Conservation (phyloP, 2,888 invertebrate genomes). For the Mesodorylaimus sp. region DNA sequence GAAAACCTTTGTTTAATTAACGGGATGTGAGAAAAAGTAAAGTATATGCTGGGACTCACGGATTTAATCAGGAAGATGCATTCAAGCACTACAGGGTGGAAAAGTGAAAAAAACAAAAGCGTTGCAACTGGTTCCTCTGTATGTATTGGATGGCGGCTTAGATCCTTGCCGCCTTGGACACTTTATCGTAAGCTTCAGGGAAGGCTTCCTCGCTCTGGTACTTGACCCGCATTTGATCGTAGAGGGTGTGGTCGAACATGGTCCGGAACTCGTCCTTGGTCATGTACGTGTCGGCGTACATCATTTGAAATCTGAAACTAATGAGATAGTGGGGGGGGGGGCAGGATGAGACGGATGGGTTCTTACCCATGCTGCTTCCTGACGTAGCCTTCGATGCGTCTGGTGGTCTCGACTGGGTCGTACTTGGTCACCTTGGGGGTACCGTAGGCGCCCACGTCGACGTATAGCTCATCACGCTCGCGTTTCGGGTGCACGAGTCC, state of each 20-base stretch:
- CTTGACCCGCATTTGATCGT: conserved; percentile 45
- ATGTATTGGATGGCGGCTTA: conserved; percentile 13
- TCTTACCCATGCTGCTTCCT: conserved; percentile 43
- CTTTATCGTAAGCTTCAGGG: conserved; percentile 59
- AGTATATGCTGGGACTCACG: no score
- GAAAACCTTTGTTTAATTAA: no score
- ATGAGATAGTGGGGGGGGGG: conserved; percentile 1
- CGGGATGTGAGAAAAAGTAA: no score
- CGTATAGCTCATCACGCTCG: conserved; percentile 45
- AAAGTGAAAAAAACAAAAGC: no score
- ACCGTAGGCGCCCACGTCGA: conserved; percentile 64
- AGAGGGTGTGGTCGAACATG: conserved; percentile 61
- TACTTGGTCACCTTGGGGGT: conserved; percentile 46
- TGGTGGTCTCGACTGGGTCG: conserved; percentile 46
- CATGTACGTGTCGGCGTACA: conserved; percentile 61
- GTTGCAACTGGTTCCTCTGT: no score
- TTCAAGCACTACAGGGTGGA: no score
- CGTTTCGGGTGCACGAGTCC: conserved; percentile 48
- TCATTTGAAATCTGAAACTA: conserved; percentile 51
- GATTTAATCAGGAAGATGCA: no score
- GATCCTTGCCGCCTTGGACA: conserved; percentile 29
- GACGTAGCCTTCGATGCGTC: conserved; percentile 53
- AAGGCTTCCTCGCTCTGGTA: conserved; percentile 51
- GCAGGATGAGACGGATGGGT: neutral
- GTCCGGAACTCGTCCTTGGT: conserved; percentile 51